These are phyloP conservation scores for Borostomias antarcticus DNA, from an alignment of 2,797 vertebrate genomes.

Conservation along the genomic window DNA sequence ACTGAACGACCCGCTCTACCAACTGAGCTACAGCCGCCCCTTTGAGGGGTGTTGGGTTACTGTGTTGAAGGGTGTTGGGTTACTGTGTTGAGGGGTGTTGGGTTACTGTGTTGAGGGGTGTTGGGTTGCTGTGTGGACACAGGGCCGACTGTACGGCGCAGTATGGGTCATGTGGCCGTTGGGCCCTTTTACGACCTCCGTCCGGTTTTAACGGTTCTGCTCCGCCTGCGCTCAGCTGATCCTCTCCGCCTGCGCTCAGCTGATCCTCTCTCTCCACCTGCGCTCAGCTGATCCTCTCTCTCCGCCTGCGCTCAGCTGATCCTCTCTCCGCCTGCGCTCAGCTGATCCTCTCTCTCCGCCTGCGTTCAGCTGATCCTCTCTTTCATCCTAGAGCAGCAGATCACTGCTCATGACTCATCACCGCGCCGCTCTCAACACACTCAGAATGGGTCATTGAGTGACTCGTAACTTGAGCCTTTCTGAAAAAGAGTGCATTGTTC, in stretches of 20 bases:
- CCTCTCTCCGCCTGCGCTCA: no score
- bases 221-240: neutral
- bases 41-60: no score
- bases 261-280: no score
- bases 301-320: neutral
- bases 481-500: neutral
- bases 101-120: slow-evolving; percentile 66
- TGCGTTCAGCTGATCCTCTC: no score
- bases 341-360: no score
- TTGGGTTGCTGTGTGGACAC: slow-evolving; percentile 41
- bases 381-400: neutral
- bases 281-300: no score
- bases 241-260: no score
- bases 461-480: neutral
- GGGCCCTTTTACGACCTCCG: slow-evolving; percentile 27
- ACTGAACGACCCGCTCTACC: no score
- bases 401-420: neutral
- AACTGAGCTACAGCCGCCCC: no score
- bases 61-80: no score
- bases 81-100: slow-evolving; percentile 72
- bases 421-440: no score
- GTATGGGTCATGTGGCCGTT: slow-evolving; percentile 18
- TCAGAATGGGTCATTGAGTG: neutral
- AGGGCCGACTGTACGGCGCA: slow-evolving; percentile 56
- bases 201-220: slow-evolving; percentile 25